Evolutionary conservation across 2,797 vertebrate genomes (phyloP).

Genomic region (Thaleichthys pacificus): DNA sequence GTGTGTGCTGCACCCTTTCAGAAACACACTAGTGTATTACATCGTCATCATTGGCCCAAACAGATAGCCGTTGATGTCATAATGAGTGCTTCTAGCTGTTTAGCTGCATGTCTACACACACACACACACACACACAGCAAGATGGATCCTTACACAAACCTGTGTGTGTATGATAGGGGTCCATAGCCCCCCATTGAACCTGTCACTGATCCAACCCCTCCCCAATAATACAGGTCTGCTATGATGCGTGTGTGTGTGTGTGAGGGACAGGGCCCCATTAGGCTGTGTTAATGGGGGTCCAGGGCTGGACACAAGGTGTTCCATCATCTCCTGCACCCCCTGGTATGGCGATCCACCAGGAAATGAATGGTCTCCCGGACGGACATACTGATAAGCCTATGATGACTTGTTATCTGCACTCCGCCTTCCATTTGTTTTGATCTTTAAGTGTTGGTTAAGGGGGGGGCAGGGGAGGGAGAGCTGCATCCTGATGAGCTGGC

Average conservation of each 20-base stretch:
- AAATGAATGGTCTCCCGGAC: constrained; percentile 71
- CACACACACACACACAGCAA: background rate
- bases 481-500: constrained; percentile 76
- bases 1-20: background rate
- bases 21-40: constrained; percentile 15
- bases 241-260: constrained; percentile 19
- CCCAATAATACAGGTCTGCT: constrained; percentile 24
- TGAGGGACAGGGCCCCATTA: constrained; percentile 10
- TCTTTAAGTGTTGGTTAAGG: constrained; percentile 78
- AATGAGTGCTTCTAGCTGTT: constrained; percentile 13
- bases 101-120: constrained; percentile 8
- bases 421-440: constrained; percentile 83
- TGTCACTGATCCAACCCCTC: constrained; percentile 19
- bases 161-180: constrained; percentile 2
- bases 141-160: constrained; percentile 11
- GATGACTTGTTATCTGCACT: constrained; percentile 77
- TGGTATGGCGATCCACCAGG: constrained; percentile 54
- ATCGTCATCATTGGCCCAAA: constrained; percentile 31
- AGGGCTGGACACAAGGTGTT: constrained; percentile 24
- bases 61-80: constrained; percentile 2
- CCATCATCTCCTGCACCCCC: constrained; percentile 26
- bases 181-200: constrained; percentile 19
- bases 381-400: constrained; percentile 73
- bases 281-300: constrained; percentile 12
- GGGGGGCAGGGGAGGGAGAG: constrained; percentile 51